Conservation (phyloP, 2,797 vertebrate species). For the Hozukius guyotensis region DNA sequence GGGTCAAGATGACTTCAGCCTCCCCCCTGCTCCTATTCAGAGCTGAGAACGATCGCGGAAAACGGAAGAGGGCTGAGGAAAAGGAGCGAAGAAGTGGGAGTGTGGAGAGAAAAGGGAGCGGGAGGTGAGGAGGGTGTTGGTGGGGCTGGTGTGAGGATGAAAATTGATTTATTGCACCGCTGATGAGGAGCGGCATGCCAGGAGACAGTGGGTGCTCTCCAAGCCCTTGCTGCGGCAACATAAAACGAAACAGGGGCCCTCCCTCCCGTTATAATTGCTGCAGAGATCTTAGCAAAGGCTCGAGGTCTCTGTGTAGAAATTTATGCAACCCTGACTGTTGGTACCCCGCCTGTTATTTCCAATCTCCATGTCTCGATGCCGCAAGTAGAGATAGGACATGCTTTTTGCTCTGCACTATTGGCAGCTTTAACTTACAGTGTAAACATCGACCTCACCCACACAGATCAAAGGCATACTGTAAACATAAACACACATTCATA, state of each 20-base stretch:
- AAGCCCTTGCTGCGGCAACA: slow-evolving; percentile 78
- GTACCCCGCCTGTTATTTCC: slow-evolving; percentile 61
- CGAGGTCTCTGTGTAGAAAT: slow-evolving; percentile 67
- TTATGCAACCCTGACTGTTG: slow-evolving; percentile 65
- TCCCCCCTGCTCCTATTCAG: slow-evolving; percentile 7
- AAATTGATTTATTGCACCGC: slow-evolving; percentile 86
- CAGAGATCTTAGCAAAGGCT: slow-evolving; percentile 75
- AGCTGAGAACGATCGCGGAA: slow-evolving; percentile 26
- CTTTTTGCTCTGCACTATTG: slow-evolving; percentile 20
- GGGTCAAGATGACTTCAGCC: slow-evolving; percentile 32
- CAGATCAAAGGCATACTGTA: slow-evolving; percentile 39
- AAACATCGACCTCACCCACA: slow-evolving; percentile 27
- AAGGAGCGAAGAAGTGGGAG: slow-evolving; percentile 59
- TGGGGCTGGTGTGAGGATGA: slow-evolving; percentile 72
- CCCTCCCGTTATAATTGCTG: slow-evolving; percentile 81
- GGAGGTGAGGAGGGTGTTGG: slow-evolving; percentile 56
- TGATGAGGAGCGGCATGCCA: slow-evolving; percentile 84
- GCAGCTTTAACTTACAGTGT: slow-evolving; percentile 43
- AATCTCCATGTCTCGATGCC: slow-evolving; percentile 61
- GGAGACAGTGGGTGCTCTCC: slow-evolving; percentile 78
- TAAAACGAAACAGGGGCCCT: slow-evolving; percentile 78
- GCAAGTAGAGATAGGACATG: slow-evolving; percentile 39
- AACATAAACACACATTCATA: slow-evolving; percentile 12
- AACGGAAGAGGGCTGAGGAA: slow-evolving; percentile 41
- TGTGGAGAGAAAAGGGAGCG: slow-evolving; percentile 55